A percentile compares a stretch with the other conserved stretches of the same genome.
Evolutionary conservation across 2,888 invertebrate species (phyloP).

Genomic region (Microctonus brassicae): DNA sequence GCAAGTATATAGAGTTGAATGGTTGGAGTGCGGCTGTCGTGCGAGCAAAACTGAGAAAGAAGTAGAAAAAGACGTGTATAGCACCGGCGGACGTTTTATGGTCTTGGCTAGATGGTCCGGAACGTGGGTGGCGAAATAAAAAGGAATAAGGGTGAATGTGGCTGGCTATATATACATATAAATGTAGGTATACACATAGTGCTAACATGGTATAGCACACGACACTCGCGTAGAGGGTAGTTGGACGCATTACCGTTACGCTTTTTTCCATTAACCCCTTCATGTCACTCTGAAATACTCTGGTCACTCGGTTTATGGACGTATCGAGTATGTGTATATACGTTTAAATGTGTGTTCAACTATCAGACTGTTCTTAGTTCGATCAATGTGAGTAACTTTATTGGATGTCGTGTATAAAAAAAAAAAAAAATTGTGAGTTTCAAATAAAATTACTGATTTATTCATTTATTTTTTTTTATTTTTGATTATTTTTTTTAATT

Average conservation of each 20-base stretch:
- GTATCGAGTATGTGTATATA: not conserved
- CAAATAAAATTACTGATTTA: not conserved
- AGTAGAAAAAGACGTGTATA: conserved; percentile 31
- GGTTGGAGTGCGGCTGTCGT: conserved; percentile 17
- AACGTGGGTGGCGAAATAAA: conserved; percentile 59
- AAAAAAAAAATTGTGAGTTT: not conserved
- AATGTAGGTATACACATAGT: too few species aligned
- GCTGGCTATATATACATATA: conserved; percentile 8
- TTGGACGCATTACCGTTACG: conserved; percentile 49
- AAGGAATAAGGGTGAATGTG: conserved; percentile 45
- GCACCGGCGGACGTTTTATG: conserved; percentile 59
- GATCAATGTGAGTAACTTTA: conserved; percentile 5
- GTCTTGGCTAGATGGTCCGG: conserved; percentile 56
- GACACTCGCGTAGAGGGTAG: not conserved
- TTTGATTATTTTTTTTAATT: not conserved
- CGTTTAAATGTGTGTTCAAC: not conserved
- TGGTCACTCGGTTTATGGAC: conserved; percentile 13
- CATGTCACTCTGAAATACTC: conserved; percentile 40
- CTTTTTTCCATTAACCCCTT: conserved; percentile 55
- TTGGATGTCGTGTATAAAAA: not conserved
- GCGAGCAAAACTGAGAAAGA: conserved; percentile 20
- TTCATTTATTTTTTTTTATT: not conserved
- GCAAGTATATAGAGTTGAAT: not conserved
- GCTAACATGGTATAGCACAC: not conserved
- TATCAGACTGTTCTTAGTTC: not conserved